Percentiles rank a stretch among this genome's conserved stretches.
These are phyloP conservation scores for Heliconius hortense DNA, from an alignment of 2,888 invertebrate species.

Conservation along the genomic window DNA sequence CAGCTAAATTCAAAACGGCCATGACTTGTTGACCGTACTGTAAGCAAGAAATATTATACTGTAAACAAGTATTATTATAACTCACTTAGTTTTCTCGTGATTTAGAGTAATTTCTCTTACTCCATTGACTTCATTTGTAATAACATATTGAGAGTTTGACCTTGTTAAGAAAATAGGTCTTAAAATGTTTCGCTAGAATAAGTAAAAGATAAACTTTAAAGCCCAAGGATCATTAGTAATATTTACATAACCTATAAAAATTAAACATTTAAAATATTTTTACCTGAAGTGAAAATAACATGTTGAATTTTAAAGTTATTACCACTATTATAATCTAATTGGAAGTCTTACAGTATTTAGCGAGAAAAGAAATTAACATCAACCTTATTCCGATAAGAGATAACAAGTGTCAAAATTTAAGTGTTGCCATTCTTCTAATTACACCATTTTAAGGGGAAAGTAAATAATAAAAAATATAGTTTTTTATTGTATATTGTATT, in stretches of 20 bases:
- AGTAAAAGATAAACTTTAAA: not conserved
- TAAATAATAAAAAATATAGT: not conserved
- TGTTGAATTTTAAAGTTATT: slow-evolving; percentile 22
- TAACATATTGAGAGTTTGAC: slow-evolving; percentile 59
- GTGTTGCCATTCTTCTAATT: slow-evolving; percentile 18
- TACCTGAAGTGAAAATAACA: slow-evolving; percentile 33
- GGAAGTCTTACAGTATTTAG: not conserved
- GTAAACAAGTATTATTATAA: not conserved
- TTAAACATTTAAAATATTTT: not conserved
- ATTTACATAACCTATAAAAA: slow-evolving; percentile 22
- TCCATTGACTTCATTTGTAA: slow-evolving; percentile 70
- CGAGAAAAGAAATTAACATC: not conserved
- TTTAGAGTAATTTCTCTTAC: slow-evolving; percentile 80
- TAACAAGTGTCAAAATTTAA: slow-evolving; percentile 17
- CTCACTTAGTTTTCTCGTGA: slow-evolving; percentile 84
- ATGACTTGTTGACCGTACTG: not conserved
- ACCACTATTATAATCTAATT: not conserved
- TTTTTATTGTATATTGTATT: not conserved
- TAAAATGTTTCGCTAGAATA: slow-evolving; percentile 52
- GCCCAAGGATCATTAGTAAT: not conserved
- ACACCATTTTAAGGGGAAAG: not conserved
- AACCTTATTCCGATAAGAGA: slow-evolving; percentile 12
- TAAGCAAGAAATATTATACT: not conserved
- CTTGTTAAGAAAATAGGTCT: slow-evolving; percentile 48
- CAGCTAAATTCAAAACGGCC: no score